Conservation (phyloP, 2,113 vertebrate genomes). For the Pavo muticus region DNA sequence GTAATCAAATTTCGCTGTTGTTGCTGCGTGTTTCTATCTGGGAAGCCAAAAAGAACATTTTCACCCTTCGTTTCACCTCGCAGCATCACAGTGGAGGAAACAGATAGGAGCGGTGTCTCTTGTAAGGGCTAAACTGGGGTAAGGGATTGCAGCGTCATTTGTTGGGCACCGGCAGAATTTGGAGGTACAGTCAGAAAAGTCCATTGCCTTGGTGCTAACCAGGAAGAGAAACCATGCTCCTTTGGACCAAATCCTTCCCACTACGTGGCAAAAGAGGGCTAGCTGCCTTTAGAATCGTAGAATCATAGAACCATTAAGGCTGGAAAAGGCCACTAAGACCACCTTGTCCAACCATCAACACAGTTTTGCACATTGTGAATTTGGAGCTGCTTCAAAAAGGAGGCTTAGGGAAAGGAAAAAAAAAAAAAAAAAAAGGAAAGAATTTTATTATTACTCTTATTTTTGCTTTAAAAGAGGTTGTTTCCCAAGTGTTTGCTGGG, state of each 20-base stretch:
- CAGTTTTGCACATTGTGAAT: neutral
- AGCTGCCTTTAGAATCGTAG: neutral
- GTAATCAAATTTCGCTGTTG: neutral
- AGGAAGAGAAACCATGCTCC: neutral
- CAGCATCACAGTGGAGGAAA: neutral
- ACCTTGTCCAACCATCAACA: too few species aligned
- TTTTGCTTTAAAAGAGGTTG: neutral
- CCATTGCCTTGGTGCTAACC: accelerated
- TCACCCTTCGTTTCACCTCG: neutral
- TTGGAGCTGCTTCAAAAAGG: neutral
- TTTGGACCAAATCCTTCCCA: neutral
- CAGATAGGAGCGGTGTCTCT: neutral
- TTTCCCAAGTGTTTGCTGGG: constrained; percentile 23
- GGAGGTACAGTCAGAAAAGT: neutral
- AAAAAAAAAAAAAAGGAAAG: neutral
- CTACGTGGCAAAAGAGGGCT: accelerated
- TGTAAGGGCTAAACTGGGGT: neutral
- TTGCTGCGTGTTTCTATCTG: neutral
- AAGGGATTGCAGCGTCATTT: neutral
- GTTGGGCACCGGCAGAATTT: neutral
- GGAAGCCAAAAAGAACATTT: neutral
- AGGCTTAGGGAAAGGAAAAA: neutral
- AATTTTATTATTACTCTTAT: too few species aligned
- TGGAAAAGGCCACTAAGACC: too few species aligned
- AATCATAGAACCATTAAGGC: too few species aligned